These are phyloP conservation scores for Mythimna lalbum DNA, from an alignment of 2,888 invertebrate species.

Conservation along the genomic window DNA sequence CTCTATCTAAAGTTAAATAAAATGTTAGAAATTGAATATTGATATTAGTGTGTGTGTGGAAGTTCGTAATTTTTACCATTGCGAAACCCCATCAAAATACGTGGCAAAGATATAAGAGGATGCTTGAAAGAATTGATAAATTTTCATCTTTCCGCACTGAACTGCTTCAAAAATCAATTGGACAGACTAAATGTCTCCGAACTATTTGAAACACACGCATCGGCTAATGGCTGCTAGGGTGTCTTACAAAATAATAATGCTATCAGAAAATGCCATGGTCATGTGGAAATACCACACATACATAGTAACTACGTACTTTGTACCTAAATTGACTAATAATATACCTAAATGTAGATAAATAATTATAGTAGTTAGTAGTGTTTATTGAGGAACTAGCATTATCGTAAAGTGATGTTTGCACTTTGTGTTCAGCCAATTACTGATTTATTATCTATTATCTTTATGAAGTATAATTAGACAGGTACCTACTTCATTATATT, in stretches of 20 bases:
- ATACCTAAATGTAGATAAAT: constrained; percentile 2
- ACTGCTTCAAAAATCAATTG: no score
- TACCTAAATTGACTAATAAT: background rate
- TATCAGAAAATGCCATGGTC: background rate
- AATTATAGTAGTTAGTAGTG: constrained; percentile 1
- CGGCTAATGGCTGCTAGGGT: no score
- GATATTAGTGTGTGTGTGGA: no score
- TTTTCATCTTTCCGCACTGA: background rate
- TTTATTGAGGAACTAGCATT: constrained; percentile 21
- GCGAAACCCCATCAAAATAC: no score
- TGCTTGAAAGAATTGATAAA: background rate
- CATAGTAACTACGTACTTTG: background rate
- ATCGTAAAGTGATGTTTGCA: constrained; percentile 14
- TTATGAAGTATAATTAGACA: constrained; percentile 11
- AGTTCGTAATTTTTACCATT: no score
- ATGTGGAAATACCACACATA: background rate
- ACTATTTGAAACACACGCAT: no score
- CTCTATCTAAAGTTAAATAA: no score
- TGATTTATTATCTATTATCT: constrained; percentile 17
- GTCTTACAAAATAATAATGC: no score
- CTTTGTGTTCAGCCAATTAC: constrained; percentile 38
- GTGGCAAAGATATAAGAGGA: background rate
- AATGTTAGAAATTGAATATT: no score
- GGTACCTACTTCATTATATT: background rate
- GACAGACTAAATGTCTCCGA: no score